Evolutionary conservation across 2,113 vertebrate species (phyloP).

Genomic region (Lycocorax pyrrhopterus): DNA sequence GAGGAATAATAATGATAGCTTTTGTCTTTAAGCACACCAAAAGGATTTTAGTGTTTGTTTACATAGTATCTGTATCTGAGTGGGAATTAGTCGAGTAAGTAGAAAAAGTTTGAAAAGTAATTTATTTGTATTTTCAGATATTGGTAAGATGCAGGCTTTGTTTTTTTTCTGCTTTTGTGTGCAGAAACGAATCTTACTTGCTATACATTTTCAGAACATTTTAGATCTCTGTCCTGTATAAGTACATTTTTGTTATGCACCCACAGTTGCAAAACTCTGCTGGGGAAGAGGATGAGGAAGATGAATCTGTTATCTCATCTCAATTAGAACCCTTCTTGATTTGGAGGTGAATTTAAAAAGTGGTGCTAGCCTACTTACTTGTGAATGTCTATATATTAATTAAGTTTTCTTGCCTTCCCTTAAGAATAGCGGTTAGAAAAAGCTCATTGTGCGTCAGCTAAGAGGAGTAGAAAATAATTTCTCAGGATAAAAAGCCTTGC

Average conservation of each 20-base stretch:
- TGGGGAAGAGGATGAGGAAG: neutral
- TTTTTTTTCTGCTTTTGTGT: neutral
- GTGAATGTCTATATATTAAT: neutral
- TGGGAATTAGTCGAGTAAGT: neutral
- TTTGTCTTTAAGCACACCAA: neutral
- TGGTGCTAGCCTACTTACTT: neutral
- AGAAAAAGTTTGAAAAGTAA: neutral
- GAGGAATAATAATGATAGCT: neutral
- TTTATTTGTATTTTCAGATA: neutral
- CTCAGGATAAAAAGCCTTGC: conserved; percentile 22
- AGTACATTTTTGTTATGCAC: neutral
- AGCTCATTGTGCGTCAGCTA: neutral
- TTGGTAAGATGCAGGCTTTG: neutral
- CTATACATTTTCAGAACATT: neutral
- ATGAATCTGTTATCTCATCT: neutral
- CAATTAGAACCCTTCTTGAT: neutral
- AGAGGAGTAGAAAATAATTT: conserved; percentile 15
- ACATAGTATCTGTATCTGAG: neutral
- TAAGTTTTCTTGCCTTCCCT: neutral
- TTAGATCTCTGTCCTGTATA: neutral
- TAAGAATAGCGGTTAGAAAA: neutral
- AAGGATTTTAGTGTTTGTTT: neutral
- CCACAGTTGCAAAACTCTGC: neutral
- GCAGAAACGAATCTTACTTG: neutral
- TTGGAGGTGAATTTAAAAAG: neutral